phyloP scores from a whole-genome alignment of 2,797 vertebrate species.

The Sebastes oblongus region DNA sequence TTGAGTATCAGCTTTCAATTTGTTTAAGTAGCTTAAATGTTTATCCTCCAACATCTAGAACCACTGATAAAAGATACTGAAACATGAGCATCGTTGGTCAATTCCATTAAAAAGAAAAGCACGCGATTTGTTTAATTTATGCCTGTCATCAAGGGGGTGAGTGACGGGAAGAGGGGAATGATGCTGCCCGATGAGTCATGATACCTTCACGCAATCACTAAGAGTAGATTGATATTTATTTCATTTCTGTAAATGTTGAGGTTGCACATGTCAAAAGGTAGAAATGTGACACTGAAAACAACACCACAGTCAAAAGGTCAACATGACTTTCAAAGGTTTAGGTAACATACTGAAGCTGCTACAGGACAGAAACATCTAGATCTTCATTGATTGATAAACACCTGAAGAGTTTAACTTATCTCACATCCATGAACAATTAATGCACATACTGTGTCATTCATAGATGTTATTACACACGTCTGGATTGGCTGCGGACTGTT shows the following conservation, averaged over 20 bases:
- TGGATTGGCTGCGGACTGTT: not conserved
- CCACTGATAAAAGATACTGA: conserved; percentile 59
- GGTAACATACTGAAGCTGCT: conserved; percentile 7
- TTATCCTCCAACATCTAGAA: conserved; percentile 52
- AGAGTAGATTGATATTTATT: conserved; percentile 7
- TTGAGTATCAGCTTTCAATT: conserved; percentile 63
- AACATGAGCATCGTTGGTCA: conserved; percentile 55
- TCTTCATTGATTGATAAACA: not conserved
- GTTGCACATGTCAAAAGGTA: conserved; percentile 17
- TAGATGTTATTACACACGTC: not conserved
- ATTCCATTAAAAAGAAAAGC: conserved; percentile 57
- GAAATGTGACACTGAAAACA: conserved; percentile 68
- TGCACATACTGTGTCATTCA: not conserved
- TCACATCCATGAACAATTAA: not conserved
- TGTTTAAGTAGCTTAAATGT: conserved; percentile 60
- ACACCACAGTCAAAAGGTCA: conserved; percentile 54
- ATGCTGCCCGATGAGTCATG: conserved; percentile 7
- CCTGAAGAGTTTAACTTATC: not conserved
- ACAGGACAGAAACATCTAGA: conserved; percentile 1
- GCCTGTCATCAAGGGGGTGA: conserved; percentile 13
- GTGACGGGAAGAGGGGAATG: conserved; percentile 21
- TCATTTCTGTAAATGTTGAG: conserved; percentile 13
- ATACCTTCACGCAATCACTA: not conserved
- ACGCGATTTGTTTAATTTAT: conserved; percentile 58
- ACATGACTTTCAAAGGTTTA: conserved; percentile 21